A percentile compares a stretch with the other conserved stretches of the same genome.
These are phyloP conservation scores for Lamellibrachia columna DNA, from an alignment of 2,888 invertebrate species.

Conservation along the genomic window DNA sequence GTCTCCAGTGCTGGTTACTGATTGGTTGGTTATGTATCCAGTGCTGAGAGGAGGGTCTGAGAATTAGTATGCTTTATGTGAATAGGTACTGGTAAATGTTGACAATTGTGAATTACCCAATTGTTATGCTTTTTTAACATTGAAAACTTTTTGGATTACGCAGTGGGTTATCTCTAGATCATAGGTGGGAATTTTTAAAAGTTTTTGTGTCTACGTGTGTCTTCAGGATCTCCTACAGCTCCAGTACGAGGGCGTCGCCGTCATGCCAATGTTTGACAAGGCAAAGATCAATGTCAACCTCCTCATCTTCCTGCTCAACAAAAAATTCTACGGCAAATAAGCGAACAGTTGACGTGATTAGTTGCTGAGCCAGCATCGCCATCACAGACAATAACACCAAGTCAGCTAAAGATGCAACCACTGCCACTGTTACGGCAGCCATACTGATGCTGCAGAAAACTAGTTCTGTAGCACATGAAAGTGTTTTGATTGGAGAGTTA, in stretches of 20 bases:
- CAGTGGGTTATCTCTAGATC: no score
- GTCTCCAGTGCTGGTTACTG: neutral
- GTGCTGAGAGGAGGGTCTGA: no score
- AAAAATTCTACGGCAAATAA: slow-evolving; percentile 74
- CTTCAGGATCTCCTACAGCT: slow-evolving; percentile 77
- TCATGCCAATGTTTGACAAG: slow-evolving; percentile 82
- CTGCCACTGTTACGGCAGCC: neutral
- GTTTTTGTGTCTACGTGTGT: neutral
- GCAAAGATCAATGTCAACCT: slow-evolving; percentile 82
- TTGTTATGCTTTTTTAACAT: no score
- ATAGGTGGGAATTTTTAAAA: neutral
- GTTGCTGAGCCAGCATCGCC: neutral
- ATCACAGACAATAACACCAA: neutral
- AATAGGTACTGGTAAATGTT: no score
- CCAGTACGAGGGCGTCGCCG: slow-evolving; percentile 80
- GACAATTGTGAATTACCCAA: no score
- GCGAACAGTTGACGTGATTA: neutral
- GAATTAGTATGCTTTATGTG: no score
- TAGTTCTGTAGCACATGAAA: neutral
- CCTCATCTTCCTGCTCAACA: slow-evolving; percentile 78
- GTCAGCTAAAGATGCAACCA: neutral
- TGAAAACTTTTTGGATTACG: no score
- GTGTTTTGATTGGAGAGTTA: neutral
- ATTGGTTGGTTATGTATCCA: no score
- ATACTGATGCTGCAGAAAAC: neutral